Conservation (phyloP, 2,888 invertebrate genomes). For the Ochropacha duplaris region DNA sequence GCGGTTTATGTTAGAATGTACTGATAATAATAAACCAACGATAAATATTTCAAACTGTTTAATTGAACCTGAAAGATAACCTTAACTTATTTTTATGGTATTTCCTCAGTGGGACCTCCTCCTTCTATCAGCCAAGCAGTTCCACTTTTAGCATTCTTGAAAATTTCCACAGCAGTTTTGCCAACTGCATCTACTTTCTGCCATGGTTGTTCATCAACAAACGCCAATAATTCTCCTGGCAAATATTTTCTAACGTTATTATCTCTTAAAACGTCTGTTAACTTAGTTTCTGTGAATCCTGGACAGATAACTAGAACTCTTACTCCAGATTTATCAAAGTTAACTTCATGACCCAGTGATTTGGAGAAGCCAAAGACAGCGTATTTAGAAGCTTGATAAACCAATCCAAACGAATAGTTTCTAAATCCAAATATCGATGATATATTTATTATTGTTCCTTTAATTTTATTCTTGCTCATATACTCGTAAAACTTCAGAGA, state of each 20-base stretch:
- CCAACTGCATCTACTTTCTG: conserved; percentile 37
- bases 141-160: conserved; percentile 18
- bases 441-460: conserved; percentile 83
- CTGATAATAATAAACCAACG: neutral
- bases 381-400: conserved; percentile 70
- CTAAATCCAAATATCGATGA: conserved; percentile 34
- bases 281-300: conserved; percentile 8
- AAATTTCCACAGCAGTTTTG: conserved; percentile 34
- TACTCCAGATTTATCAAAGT: conserved; percentile 62
- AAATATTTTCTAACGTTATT: conserved; percentile 4
- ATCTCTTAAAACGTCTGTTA: conserved; percentile 21
- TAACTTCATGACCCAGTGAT: conserved; percentile 56
- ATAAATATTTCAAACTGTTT: neutral
- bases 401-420: conserved; percentile 7
- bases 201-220: conserved; percentile 24
- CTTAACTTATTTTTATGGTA: neutral
- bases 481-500: conserved; percentile 72
- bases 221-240: neutral
- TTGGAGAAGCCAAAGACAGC: conserved; percentile 70
- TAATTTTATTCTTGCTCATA: conserved; percentile 74
- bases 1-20: neutral
- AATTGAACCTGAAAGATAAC: neutral
- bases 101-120: conserved; percentile 38
- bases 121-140: conserved; percentile 24
- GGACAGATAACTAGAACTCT: conserved; percentile 27